Evolutionary conservation across 2,797 vertebrate genomes (phyloP), one percentile per base, ranked within the genome.

Genomic region (Nasua narica): DNA sequence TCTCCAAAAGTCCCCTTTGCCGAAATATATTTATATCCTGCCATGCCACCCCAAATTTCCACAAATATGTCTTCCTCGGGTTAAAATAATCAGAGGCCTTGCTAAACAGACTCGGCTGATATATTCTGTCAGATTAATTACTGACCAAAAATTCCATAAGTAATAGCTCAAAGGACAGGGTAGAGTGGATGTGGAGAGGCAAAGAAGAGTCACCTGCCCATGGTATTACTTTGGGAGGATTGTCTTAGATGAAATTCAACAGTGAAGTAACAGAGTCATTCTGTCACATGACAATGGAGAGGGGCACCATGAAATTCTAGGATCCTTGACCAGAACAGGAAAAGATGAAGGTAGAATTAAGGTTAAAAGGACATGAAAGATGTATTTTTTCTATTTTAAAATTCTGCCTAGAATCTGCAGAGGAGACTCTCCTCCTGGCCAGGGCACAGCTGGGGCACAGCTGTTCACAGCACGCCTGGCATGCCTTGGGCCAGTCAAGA

Each of bases 341-440:
- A 69, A 72, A 91, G 11, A 78, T 72, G 69, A 79, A 91, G 62
- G 8, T 14, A 81, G 5, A 52, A 35, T 62, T 87, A 90, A 95
- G 29, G 15, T 48, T 50, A 77, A 82, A 95, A 94, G 62, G 69
- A 90, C 50, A 95, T 25, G 74, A 60, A 79, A 93, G 29, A 60
- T 1, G n/a, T 3, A 58, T 6, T 96, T 90, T 83, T 90, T 19
- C 60, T 13, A 50, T 77, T 97, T 93, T 94, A 87, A 90, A 95
- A 91, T 85, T 79, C 56, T 91, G 46, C 86, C 62, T 93, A 69
- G 56, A 96, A 19, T 77, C 56, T 91, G 40, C 11, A 62, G n/a
- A 93, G 84, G 35, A 88, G 56, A 40, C 9, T 69, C 25, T 87
- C 40, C 32, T 90, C 15, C 52, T 14, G 7, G 32, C 16, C 46